Evolutionary conservation across 2,113 vertebrate species (phyloP).

Genomic region (Nesogale talazaci): DNA sequence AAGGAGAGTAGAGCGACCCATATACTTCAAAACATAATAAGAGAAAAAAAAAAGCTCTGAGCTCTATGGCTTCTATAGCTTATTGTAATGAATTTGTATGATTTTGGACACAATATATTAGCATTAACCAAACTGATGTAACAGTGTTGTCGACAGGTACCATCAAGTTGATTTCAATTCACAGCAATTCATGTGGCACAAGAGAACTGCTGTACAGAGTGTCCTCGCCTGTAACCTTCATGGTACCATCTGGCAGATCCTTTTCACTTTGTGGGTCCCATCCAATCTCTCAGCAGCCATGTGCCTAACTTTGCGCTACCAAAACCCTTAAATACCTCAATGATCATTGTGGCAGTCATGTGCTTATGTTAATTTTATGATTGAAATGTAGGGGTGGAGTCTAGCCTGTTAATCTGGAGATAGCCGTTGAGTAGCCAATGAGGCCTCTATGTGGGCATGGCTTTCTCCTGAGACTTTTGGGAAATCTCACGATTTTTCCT

Average conservation of each 20-base stretch:
- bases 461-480: no score
- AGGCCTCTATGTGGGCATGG: no score
- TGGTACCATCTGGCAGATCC: not conserved
- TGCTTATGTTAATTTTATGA: no score
- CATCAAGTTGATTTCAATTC: not conserved
- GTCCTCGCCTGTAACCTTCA: not conserved
- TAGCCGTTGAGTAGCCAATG: no score
- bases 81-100: not conserved
- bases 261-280: not conserved
- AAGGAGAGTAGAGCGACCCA: not conserved
- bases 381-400: no score
- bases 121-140: slow-evolving; percentile 4
- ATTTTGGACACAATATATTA: not conserved
- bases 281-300: not conserved
- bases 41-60: not conserved
- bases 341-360: no score
- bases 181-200: not conserved
- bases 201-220: not conserved
- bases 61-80: not conserved
- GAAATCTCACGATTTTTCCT: no score
- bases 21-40: not conserved
- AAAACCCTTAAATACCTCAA: not conserved
- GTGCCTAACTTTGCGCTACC: not conserved
- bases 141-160: not conserved
- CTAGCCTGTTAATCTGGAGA: no score